Evolutionary conservation across 2,888 invertebrate genomes (phyloP).

Genomic region (Axea sp.): DNA sequence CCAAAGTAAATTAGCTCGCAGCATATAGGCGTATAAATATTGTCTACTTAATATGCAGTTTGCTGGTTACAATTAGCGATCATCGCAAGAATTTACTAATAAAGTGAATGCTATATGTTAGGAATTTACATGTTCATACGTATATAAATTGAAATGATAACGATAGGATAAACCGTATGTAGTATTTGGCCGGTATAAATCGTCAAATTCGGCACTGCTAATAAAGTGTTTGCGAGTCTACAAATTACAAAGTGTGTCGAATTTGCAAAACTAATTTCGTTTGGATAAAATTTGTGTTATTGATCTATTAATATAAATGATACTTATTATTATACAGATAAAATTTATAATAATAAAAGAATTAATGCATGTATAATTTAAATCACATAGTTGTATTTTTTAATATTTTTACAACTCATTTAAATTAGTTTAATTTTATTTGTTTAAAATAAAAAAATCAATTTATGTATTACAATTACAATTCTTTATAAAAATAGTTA

Average conservation of each 20-base stretch:
- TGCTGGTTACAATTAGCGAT: conserved; percentile 58
- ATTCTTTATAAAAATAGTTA: too few species aligned
- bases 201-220: conserved; percentile 3
- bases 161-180: conserved; percentile 33
- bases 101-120: conserved; percentile 46
- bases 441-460: too few species aligned
- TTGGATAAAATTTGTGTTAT: too few species aligned
- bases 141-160: conserved; percentile 50
- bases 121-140: conserved; percentile 35
- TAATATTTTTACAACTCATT: too few species aligned
- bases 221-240: conserved; percentile 27
- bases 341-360: too few species aligned
- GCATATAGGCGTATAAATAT: conserved; percentile 47
- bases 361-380: too few species aligned
- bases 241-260: conserved; percentile 1
- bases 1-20: conserved; percentile 58
- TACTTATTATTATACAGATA: too few species aligned
- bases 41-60: conserved; percentile 60
- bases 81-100: conserved; percentile 54
- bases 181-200: conserved; percentile 29
- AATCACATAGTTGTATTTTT: too few species aligned
- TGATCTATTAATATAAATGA: too few species aligned
- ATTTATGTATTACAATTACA: too few species aligned
- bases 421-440: too few species aligned
- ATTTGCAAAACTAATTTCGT: conserved; percentile 21